Percentiles rank a stretch among this genome's conserved stretches.
These are phyloP conservation scores for Mycteria americana DNA, from an alignment of 2,797 vertebrate genomes.

Conservation along the genomic window DNA sequence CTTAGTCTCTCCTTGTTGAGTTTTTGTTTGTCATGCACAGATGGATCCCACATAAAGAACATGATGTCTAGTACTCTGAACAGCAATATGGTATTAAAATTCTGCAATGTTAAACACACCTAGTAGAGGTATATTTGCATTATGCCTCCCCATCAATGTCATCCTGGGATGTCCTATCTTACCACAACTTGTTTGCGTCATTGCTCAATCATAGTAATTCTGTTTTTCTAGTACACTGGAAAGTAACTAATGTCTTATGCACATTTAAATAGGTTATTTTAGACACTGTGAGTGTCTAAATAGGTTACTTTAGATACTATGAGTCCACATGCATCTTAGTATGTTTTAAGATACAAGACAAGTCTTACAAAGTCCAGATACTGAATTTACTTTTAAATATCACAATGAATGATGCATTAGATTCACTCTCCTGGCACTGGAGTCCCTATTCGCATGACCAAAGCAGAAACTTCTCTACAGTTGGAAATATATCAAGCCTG, in stretches of 20 bases:
- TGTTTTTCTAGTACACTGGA: not conserved
- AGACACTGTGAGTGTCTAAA: not conserved
- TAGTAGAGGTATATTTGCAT: not conserved
- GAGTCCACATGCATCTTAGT: not conserved
- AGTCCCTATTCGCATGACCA: not conserved
- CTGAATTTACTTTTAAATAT: not conserved
- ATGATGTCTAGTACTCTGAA: not conserved
- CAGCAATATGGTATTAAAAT: not conserved
- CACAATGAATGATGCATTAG: not conserved
- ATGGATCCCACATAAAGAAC: not conserved
- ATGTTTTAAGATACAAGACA: not conserved
- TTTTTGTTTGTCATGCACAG: not conserved
- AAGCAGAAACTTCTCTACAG: not conserved
- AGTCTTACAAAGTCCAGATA: not conserved
- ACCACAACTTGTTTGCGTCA: not conserved
- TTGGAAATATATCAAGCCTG: not conserved
- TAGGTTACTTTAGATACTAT: not conserved
- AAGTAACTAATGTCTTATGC: not conserved
- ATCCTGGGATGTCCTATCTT: not conserved
- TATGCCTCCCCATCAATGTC: not conserved
- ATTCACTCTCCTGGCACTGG: not conserved
- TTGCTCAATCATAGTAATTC: not conserved
- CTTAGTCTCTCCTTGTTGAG: not conserved
- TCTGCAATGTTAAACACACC: not conserved
- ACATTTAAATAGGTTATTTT: not conserved